Percentiles rank a stretch among this genome's conserved stretches.
These are phyloP conservation scores for Tryphoninae sp. DNA, from an alignment of 2,888 invertebrate species.

Conservation along the genomic window DNA sequence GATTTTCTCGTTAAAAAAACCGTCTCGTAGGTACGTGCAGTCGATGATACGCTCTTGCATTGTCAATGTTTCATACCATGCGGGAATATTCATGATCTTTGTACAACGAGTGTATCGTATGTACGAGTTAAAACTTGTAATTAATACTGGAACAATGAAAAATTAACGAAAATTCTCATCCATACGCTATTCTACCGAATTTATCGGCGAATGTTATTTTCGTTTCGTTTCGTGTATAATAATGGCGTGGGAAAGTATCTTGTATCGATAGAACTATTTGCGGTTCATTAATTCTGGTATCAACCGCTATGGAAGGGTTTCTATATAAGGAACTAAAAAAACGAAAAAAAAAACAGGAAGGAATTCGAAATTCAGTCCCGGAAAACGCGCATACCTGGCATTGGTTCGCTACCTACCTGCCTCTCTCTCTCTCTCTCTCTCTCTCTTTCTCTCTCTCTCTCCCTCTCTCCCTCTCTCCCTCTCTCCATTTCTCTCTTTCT, in stretches of 20 bases:
- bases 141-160: too few species aligned
- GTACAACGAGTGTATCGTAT: too few species aligned
- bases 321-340: slow-evolving; percentile 11
- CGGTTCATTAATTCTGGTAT: slow-evolving; percentile 12
- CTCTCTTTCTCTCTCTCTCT: slow-evolving; percentile 29
- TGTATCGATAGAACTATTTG: background rate
- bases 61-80: background rate
- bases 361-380: background rate
- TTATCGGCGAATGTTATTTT: too few species aligned
- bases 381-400: slow-evolving; percentile 61
- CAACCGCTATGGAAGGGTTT: slow-evolving; percentile 19
- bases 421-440: slow-evolving; percentile 28
- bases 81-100: background rate
- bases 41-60: background rate
- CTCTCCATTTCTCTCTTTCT: slow-evolving; percentile 30
- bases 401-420: slow-evolving; percentile 46
- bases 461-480: slow-evolving; percentile 26
- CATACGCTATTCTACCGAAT: too few species aligned
- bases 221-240: background rate
- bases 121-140: too few species aligned
- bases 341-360: background rate
- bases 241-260: background rate
- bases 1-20: background rate
- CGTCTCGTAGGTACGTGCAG: background rate
- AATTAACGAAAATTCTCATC: too few species aligned